A percentile compares a stretch with the other conserved stretches of the same genome.
phyloP scores from a whole-genome alignment of 2,113 vertebrate genomes.

The Nannobrachium achirus region DNA sequence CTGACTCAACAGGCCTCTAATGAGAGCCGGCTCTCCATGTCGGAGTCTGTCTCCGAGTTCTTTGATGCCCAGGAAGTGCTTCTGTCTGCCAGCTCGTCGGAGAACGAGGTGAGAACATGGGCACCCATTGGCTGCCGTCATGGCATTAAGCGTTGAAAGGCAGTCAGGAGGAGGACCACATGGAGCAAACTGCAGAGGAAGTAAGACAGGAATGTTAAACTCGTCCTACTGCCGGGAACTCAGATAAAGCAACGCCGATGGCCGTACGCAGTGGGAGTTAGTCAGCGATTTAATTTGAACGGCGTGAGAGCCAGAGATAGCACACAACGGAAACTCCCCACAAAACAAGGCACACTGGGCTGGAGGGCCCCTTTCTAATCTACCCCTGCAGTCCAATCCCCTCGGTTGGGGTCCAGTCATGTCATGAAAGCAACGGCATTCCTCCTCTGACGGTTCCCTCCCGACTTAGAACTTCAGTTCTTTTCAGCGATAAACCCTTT shows the following conservation, averaged over 20 bases:
- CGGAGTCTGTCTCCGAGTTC: slow-evolving; percentile 98
- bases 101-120: slow-evolving; percentile 88
- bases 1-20: slow-evolving; percentile 95
- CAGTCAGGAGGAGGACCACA: not conserved
- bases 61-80: slow-evolving; percentile 99
- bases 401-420: not conserved
- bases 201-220: slow-evolving; percentile 12
- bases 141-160: not conserved
- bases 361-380: slow-evolving; percentile 13
- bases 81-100: slow-evolving; percentile 95
- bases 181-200: slow-evolving; percentile 17
- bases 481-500: slow-evolving; percentile 19
- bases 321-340: slow-evolving; percentile 25
- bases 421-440: slow-evolving; percentile 16
- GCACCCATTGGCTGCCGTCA: not conserved
- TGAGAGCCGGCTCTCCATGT: slow-evolving; percentile 98
- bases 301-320: slow-evolving; percentile 32
- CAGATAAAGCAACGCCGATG: slow-evolving; percentile 39
- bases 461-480: slow-evolving; percentile 21
- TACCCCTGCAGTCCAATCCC: slow-evolving; percentile 1
- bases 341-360: slow-evolving; percentile 1
- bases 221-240: slow-evolving; percentile 22
- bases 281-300: slow-evolving; percentile 51
- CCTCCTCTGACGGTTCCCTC: slow-evolving; percentile 1
- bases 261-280: slow-evolving; percentile 25